Evolutionary conservation across 2,888 invertebrate genomes (phyloP).

Genomic region (Willowsia nigromaculata): DNA sequence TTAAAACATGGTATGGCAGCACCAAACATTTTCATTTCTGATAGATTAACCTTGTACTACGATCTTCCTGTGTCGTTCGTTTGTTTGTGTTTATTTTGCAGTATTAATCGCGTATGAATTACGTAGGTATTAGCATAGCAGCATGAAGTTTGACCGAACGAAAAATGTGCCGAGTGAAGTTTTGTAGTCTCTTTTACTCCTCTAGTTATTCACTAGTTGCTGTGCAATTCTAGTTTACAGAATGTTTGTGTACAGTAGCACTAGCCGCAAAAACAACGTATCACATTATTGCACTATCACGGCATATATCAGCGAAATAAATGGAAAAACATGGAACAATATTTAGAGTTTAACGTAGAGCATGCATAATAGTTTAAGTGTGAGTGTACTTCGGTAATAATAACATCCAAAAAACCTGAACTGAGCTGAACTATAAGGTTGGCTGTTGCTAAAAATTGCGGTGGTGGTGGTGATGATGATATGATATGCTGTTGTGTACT

Average conservation of each 20-base stretch:
- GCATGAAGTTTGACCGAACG: background rate
- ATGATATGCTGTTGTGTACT: background rate
- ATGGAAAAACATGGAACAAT: background rate
- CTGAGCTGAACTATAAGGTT: background rate
- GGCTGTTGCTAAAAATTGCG: slow-evolving; percentile 24
- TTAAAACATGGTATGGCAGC: slow-evolving; percentile 68
- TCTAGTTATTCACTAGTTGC: no score
- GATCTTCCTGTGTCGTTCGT: slow-evolving; percentile 76
- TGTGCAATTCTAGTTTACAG: background rate
- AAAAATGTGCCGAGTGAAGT: slow-evolving; percentile 32
- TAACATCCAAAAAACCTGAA: background rate
- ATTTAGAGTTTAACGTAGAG: background rate
- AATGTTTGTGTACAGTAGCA: no score
- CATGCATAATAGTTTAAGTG: slow-evolving; percentile 26
- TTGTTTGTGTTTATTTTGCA: background rate
- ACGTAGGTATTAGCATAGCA: background rate
- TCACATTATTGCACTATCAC: slow-evolving; percentile 32
- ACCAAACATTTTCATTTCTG: slow-evolving; percentile 70
- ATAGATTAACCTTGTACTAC: slow-evolving; percentile 77
- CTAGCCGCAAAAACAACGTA: background rate
- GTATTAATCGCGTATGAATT: slow-evolving; percentile 5
- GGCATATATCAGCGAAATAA: slow-evolving; percentile 22
- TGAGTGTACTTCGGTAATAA: slow-evolving; percentile 17
- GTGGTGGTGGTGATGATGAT: slow-evolving; percentile 3
- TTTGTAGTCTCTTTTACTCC: background rate